Evolutionary conservation across 2,888 invertebrate species (phyloP).

Genomic region (Timema cristinae): DNA sequence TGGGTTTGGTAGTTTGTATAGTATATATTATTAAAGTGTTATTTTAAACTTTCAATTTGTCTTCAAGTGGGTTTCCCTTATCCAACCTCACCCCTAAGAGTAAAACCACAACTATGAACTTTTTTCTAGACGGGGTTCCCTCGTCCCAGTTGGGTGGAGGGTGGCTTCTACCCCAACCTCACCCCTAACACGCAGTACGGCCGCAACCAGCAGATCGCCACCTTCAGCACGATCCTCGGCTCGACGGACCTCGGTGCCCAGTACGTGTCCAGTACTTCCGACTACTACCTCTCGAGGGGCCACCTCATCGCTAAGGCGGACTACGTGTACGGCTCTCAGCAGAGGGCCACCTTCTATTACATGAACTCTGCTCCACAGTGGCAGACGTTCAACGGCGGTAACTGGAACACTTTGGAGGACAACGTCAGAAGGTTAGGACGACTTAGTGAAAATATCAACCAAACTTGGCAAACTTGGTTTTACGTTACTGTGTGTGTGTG

Average conservation of each 20-base stretch:
- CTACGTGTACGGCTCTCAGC: slow-evolving; percentile 56
- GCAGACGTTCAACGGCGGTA: slow-evolving; percentile 58
- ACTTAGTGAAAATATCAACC: too few species aligned
- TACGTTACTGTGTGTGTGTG: too few species aligned
- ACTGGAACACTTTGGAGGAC: slow-evolving; percentile 53
- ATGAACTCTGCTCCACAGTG: slow-evolving; percentile 65
- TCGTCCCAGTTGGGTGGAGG: slow-evolving; percentile 50
- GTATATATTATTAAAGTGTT: too few species aligned
- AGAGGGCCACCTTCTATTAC: slow-evolving; percentile 58
- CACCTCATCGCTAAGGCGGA: slow-evolving; percentile 62
- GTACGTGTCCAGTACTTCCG: slow-evolving; percentile 3
- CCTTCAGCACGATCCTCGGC: slow-evolving; percentile 20
- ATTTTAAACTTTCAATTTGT: too few species aligned
- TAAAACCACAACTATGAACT: too few species aligned
- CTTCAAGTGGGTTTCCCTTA: slow-evolving; percentile 50
- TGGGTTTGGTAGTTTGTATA: too few species aligned
- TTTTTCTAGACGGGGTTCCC: slow-evolving; percentile 47
- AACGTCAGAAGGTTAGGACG: slow-evolving; percentile 43
- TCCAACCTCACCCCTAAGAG: slow-evolving; percentile 30
- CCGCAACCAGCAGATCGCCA: slow-evolving; percentile 17
- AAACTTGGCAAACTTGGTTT: too few species aligned
- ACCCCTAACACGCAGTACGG: slow-evolving; percentile 40
- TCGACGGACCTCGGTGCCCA: slow-evolving; percentile 21
- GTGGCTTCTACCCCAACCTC: slow-evolving; percentile 48
- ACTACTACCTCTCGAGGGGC: slow-evolving; percentile 52